A percentile compares a stretch with the other conserved stretches of the same genome.
These are phyloP conservation scores for Leiothrix lutea DNA, from an alignment of 2,113 vertebrate genomes.

Conservation along the genomic window DNA sequence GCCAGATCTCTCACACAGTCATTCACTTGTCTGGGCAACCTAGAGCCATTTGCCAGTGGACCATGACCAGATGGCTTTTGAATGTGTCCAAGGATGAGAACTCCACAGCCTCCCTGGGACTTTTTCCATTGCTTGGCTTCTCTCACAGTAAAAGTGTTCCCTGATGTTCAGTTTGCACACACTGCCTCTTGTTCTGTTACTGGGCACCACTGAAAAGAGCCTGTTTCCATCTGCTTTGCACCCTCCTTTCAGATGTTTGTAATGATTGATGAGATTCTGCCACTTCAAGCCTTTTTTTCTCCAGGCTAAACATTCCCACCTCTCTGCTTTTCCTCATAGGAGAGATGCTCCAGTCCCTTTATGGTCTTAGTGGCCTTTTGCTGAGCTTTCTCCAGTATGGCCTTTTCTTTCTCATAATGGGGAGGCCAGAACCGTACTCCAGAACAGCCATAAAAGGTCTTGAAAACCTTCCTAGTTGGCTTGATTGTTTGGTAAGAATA, in stretches of 20 bases:
- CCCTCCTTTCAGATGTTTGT: background rate
- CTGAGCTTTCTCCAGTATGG: background rate
- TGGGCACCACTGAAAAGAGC: background rate
- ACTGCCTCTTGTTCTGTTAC: background rate
- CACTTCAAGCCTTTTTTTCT: background rate
- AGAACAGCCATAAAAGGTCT: background rate
- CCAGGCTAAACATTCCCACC: background rate
- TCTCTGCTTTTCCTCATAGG: background rate
- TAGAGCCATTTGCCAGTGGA: background rate
- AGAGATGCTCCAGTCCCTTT: background rate
- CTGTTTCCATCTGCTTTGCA: background rate
- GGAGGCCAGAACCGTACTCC: background rate
- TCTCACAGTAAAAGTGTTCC: background rate
- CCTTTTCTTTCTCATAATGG: background rate
- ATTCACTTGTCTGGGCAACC: background rate
- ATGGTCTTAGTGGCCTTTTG: background rate
- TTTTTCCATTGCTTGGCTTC: background rate
- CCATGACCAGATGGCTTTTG: background rate
- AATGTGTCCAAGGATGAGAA: background rate
- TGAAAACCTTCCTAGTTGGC: background rate
- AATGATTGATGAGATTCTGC: background rate
- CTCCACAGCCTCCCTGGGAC: background rate
- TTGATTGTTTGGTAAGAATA: background rate
- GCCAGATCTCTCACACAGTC: background rate
- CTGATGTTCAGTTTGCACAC: background rate